A percentile compares a stretch with the other conserved stretches of the same genome.
These are phyloP conservation scores for Ochotona curzoniae DNA, from an alignment of 2,113 vertebrate species.

Conservation along the genomic window DNA sequence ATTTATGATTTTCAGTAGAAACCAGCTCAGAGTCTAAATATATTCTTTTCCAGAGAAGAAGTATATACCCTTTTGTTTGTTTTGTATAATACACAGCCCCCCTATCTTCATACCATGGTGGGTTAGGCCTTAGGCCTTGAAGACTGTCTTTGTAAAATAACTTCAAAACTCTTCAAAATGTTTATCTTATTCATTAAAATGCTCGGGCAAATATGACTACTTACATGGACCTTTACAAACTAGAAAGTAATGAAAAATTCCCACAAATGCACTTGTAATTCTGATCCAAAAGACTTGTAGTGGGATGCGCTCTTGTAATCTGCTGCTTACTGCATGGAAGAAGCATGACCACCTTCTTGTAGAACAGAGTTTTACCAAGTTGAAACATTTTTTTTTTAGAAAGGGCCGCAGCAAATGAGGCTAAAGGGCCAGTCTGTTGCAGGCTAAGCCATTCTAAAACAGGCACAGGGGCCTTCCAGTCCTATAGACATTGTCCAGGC, in stretches of 20 bases:
- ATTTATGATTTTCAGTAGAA: not conserved
- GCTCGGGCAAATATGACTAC: conserved; percentile 11
- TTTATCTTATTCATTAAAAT: conserved; percentile 54
- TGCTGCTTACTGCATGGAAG: not conserved
- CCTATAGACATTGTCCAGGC: not conserved
- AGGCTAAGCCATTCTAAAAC: not conserved
- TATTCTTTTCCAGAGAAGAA: conserved; percentile 21
- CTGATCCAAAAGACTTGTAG: not conserved
- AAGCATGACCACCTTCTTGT: not conserved
- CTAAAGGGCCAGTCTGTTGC: not conserved
- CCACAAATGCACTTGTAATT: not conserved
- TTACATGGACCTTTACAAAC: conserved; percentile 11
- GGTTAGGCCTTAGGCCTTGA: not conserved
- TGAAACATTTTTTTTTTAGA: not conserved
- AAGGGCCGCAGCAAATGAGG: not conserved
- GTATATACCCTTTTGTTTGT: not conserved
- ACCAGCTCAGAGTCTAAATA: not conserved
- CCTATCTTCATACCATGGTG: not conserved
- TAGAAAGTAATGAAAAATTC: conserved; percentile 31
- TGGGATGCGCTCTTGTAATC: not conserved
- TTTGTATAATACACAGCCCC: not conserved
- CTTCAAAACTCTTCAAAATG: not conserved
- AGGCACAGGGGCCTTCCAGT: not conserved
- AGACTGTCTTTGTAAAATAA: not conserved
- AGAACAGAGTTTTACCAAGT: not conserved